A percentile compares a stretch with the other conserved stretches of the same genome.
Evolutionary conservation across 2,113 vertebrate species (phyloP).

Genomic region (Plecotus auritus): DNA sequence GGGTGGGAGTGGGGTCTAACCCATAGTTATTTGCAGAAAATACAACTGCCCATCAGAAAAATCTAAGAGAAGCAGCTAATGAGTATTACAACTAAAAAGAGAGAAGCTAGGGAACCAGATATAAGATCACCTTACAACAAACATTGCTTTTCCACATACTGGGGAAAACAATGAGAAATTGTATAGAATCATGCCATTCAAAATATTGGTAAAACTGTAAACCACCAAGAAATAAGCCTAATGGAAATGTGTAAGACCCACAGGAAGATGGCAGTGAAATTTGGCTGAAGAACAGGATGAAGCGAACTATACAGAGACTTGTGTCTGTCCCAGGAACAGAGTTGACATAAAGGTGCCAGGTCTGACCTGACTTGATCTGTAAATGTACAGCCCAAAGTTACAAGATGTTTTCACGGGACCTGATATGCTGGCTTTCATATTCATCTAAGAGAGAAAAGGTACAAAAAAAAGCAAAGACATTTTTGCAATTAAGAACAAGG

Average conservation of each 20-base stretch:
- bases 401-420: neutral
- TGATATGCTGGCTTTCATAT: neutral
- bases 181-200: neutral
- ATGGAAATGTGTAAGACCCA: neutral
- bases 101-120: neutral
- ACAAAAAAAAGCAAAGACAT: neutral
- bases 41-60: neutral
- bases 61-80: neutral
- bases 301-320: neutral
- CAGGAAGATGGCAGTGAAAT: neutral
- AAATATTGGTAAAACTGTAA: neutral
- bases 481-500: constrained; percentile 13
- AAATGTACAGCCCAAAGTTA: neutral
- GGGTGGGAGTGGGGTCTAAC: neutral
- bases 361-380: neutral
- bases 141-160: neutral
- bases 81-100: neutral
- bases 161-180: neutral
- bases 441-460: neutral
- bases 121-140: neutral
- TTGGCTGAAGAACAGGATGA: neutral
- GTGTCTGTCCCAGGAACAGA: neutral
- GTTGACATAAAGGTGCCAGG: neutral
- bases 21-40: neutral
- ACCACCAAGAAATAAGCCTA: neutral